These are phyloP conservation scores for Hypercompe scribonia DNA, from an alignment of 2,888 invertebrate genomes.

Conservation along the genomic window DNA sequence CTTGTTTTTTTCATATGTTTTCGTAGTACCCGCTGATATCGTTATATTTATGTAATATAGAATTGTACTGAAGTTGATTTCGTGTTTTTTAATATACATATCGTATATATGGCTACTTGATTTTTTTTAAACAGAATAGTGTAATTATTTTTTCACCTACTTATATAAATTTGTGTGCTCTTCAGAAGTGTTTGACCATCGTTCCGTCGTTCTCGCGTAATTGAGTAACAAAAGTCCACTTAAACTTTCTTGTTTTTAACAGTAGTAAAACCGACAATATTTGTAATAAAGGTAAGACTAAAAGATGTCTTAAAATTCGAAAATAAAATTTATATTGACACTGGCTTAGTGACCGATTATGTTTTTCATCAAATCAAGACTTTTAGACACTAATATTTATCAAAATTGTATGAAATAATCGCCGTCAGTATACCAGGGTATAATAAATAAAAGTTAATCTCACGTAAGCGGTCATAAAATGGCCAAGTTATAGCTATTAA, in stretches of 20 bases:
- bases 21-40: background rate
- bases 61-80: background rate
- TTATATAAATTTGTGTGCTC: background rate
- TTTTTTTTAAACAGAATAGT: background rate
- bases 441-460: constrained; percentile 53
- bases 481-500: constrained; percentile 56
- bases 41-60: background rate
- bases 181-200: background rate
- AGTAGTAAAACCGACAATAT: no score
- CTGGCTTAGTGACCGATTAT: background rate
- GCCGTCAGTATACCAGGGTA: constrained; percentile 40
- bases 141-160: background rate
- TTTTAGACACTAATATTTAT: background rate
- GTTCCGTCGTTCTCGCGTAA: no score
- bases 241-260: no score
- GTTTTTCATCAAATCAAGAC: background rate
- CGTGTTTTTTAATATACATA: background rate
- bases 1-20: background rate
- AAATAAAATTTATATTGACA: no score
- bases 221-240: no score
- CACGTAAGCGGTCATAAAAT: constrained; percentile 51
- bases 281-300: no score
- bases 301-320: no score
- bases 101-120: background rate
- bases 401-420: constrained; percentile 22